These are phyloP conservation scores for Stegana nigrithorax DNA, from an alignment of 2,888 invertebrate species.

Conservation along the genomic window DNA sequence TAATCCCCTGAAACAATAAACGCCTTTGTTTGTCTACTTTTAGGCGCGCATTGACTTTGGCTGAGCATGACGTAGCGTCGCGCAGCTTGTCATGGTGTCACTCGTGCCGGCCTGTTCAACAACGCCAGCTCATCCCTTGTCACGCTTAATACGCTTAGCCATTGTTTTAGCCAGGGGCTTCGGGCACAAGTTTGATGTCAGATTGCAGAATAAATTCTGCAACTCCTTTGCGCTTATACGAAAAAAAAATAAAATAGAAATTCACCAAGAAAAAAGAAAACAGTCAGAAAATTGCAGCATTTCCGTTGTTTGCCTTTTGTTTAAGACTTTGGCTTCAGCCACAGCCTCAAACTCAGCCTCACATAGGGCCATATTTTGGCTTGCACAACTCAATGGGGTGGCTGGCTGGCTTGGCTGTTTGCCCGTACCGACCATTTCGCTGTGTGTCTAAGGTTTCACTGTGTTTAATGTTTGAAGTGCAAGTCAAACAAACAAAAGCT, in stretches of 20 bases:
- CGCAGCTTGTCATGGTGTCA: no score
- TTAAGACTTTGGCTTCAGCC: conserved; percentile 25
- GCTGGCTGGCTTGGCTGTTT: not conserved
- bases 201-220: not conserved
- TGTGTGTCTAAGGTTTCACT: conserved; percentile 14
- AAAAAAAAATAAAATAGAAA: no score
- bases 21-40: conserved; percentile 51
- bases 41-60: conserved; percentile 33
- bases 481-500: conserved; percentile 18
- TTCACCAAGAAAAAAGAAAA: not conserved
- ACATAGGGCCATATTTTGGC: not conserved
- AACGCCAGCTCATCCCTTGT: conserved; percentile 28
- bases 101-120: no score
- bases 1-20: conserved; percentile 63
- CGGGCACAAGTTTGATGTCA: not conserved
- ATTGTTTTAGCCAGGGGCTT: conserved; percentile 19
- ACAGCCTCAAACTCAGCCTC: not conserved
- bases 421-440: no score
- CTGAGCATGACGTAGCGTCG: conserved; percentile 8
- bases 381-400: not conserved
- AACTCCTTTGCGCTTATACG: not conserved
- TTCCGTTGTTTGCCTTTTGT: conserved; percentile 34
- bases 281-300: not conserved
- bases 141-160: conserved; percentile 10
- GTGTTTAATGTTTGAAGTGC: no score